A percentile compares a stretch with the other conserved stretches of the same genome.
phyloP scores from a whole-genome alignment of 2,888 invertebrate species.

The Apantesis nais region DNA sequence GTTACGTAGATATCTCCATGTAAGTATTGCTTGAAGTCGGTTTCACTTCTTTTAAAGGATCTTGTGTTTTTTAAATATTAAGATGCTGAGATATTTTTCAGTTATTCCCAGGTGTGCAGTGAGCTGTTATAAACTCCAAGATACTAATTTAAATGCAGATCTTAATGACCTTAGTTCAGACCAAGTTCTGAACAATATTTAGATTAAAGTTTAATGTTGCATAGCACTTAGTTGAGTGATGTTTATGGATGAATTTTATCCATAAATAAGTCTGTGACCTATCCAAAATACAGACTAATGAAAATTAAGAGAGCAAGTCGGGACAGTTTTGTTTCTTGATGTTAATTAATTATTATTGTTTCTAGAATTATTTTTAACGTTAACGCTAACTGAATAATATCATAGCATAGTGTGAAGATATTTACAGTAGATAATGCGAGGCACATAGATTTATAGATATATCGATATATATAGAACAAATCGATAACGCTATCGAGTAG shows the following conservation, averaged over 20 bases:
- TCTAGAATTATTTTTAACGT: no score
- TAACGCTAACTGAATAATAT: no score
- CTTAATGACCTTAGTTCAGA: neutral
- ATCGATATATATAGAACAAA: constrained; percentile 4
- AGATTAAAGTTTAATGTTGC: neutral
- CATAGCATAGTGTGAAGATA: no score
- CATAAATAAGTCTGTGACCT: neutral
- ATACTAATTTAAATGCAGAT: neutral
- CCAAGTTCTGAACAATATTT: neutral
- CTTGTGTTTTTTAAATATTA: no score
- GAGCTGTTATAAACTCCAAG: neutral
- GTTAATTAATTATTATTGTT: no score
- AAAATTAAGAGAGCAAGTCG: neutral
- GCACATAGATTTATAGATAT: neutral
- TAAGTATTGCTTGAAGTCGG: no score
- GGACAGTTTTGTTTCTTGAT: neutral
- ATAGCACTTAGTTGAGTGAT: neutral
- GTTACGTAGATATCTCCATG: no score
- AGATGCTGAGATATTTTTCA: neutral
- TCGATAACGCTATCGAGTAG: neutral
- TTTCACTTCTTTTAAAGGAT: no score
- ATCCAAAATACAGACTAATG: neutral
- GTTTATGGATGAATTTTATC: neutral
- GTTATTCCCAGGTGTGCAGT: neutral
- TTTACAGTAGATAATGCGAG: neutral